phyloP scores from a whole-genome alignment of 2,113 vertebrate genomes.

The Gobiocypris rarus region DNA sequence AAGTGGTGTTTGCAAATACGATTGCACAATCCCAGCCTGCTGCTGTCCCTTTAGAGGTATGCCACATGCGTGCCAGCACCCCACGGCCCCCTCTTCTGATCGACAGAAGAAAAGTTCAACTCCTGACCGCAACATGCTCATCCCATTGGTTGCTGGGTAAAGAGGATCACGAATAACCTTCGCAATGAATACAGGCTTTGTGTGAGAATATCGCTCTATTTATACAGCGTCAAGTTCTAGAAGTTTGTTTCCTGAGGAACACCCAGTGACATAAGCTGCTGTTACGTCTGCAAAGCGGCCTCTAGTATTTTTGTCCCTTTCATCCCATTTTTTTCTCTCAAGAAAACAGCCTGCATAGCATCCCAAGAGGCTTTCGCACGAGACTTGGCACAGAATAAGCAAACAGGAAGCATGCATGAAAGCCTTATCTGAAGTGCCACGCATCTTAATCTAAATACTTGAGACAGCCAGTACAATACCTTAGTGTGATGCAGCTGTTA shows the following conservation, averaged over 20 bases:
- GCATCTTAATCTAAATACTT: conserved; percentile 42
- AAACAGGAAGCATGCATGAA: conserved; percentile 72
- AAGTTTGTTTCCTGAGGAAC: conserved; percentile 66
- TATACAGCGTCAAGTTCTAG: conserved; percentile 75
- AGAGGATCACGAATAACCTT: conserved; percentile 78
- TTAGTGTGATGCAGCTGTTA: conserved; percentile 7
- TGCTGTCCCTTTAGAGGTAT: conserved; percentile 65
- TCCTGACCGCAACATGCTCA: conserved; percentile 66
- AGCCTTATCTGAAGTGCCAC: conserved; percentile 65
- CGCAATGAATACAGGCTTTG: conserved; percentile 74
- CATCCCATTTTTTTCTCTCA: conserved; percentile 26
- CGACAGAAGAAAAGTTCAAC: conserved; percentile 42
- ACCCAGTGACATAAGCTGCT: conserved; percentile 61
- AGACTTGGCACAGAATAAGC: conserved; percentile 57
- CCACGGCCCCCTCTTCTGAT: conserved; percentile 16
- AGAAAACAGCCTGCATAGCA: conserved; percentile 47
- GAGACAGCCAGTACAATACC: conserved; percentile 30
- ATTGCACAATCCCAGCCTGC: conserved; percentile 75
- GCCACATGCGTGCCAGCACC: conserved; percentile 57
- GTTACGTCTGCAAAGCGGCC: conserved; percentile 14
- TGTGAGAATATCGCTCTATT: conserved; percentile 77
- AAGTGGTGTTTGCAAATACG: conserved; percentile 82
- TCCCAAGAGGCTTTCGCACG: conserved; percentile 41
- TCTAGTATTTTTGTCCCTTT: not conserved
- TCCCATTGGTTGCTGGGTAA: conserved; percentile 72